Conservation (phyloP, 2,113 vertebrate genomes). For the Psammodynastes pulverulentus region DNA sequence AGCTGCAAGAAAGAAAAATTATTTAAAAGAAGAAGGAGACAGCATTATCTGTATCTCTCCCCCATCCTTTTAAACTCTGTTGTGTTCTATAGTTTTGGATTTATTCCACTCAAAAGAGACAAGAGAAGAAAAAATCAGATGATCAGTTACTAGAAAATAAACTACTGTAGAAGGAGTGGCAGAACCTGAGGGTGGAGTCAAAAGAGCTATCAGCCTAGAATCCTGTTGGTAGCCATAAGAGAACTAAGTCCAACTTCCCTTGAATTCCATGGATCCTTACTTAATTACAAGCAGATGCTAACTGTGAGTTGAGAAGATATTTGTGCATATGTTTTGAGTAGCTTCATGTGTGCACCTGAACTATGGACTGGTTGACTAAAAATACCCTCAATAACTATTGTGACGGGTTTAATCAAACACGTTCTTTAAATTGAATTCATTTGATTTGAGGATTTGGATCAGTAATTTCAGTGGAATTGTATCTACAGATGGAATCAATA, state of each 20-base stretch:
- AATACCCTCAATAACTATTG: background rate
- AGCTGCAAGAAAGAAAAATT: background rate
- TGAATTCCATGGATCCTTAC: background rate
- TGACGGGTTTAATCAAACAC: background rate
- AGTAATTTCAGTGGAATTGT: background rate
- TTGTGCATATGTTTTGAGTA: background rate
- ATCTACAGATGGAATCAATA: background rate
- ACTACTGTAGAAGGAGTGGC: background rate
- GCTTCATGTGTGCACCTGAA: background rate
- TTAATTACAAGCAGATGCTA: background rate
- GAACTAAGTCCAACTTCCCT: background rate
- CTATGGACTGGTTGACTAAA: background rate
- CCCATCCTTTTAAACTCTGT: background rate
- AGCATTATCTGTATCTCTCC: background rate
- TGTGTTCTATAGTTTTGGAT: background rate
- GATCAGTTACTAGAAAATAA: background rate
- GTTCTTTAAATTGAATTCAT: background rate
- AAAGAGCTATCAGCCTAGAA: background rate
- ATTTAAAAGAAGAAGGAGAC: constrained; percentile 40
- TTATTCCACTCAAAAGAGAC: constrained; percentile 20
- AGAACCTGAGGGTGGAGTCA: background rate
- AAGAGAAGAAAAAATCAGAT: constrained; percentile 23
- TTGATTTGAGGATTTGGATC: background rate
- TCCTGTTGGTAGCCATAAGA: background rate
- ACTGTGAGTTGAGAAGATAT: background rate